These are phyloP conservation scores for Botia kubotai DNA, from an alignment of 2,797 vertebrate species.

Conservation along the genomic window DNA sequence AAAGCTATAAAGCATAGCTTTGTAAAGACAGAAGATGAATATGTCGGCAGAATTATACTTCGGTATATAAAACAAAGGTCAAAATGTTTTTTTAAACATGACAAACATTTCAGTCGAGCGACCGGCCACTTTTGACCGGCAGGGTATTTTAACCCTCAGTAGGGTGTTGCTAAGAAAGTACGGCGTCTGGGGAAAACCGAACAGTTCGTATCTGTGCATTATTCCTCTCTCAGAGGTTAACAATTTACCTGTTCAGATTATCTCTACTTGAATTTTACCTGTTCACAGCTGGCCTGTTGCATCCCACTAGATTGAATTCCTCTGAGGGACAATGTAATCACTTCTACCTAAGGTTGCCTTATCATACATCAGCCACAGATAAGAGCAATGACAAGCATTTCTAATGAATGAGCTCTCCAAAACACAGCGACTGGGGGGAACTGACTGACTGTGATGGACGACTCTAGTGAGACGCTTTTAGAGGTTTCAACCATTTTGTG, in stretches of 20 bases:
- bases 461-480: conserved; percentile 37
- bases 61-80: too few relatives aligned
- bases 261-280: conserved; percentile 34
- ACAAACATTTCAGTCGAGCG: too few relatives aligned
- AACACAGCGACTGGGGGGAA: conserved; percentile 30
- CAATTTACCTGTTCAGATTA: background rate
- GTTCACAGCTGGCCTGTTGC: conserved; percentile 36
- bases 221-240: conserved; percentile 12
- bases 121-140: too few relatives aligned
- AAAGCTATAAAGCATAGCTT: too few relatives aligned
- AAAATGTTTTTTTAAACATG: too few relatives aligned
- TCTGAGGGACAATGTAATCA: conserved; percentile 39
- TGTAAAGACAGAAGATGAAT: too few relatives aligned
- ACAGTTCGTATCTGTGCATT: background rate
- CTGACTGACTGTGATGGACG: conserved; percentile 35
- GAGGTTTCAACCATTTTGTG: conserved; percentile 40
- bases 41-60: too few relatives aligned
- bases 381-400: conserved; percentile 49
- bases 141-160: too few relatives aligned
- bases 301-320: conserved; percentile 23
- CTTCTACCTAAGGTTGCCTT: conserved; percentile 41
- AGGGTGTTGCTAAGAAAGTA: background rate
- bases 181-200: background rate
- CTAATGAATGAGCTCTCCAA: conserved; percentile 43
- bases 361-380: conserved; percentile 40